Evolutionary conservation across 2,888 invertebrate genomes (phyloP).

Genomic region (Ornithoptera alexandrae): DNA sequence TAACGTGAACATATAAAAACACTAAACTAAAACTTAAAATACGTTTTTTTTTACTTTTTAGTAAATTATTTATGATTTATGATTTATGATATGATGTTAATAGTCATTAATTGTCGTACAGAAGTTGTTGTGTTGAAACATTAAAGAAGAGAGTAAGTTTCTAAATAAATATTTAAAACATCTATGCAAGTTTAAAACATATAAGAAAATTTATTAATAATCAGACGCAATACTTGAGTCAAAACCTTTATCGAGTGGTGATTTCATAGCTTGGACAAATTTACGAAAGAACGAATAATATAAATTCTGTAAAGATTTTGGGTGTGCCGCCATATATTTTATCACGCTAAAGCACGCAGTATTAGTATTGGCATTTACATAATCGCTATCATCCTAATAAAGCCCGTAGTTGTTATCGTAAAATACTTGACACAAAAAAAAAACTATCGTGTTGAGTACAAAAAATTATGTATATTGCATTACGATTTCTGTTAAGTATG

Average conservation of each 20-base stretch:
- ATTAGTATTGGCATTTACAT: conserved; percentile 13
- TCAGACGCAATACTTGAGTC: conserved; percentile 5
- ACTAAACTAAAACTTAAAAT: too few relatives aligned
- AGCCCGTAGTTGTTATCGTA: not conserved
- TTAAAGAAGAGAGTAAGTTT: not conserved
- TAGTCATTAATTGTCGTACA: too few relatives aligned
- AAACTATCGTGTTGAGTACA: not conserved
- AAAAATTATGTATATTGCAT: not conserved
- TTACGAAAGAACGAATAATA: conserved; percentile 25
- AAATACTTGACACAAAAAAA: not conserved
- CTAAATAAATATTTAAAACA: not conserved
- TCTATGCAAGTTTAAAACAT: not conserved
- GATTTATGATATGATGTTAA: too few relatives aligned
- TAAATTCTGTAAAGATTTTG: conserved; percentile 20
- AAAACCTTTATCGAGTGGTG: conserved; percentile 18
- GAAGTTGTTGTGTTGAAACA: too few relatives aligned
- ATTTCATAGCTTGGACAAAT: conserved; percentile 28
- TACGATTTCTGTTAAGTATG: too few relatives aligned
- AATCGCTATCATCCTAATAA: conserved; percentile 14
- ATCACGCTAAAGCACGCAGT: conserved; percentile 39
- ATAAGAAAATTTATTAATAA: not conserved
- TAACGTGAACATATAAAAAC: too few relatives aligned
- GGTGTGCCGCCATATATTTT: conserved; percentile 28
- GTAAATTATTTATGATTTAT: too few relatives aligned
- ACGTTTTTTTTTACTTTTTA: too few relatives aligned